These are phyloP conservation scores for Drosophila dives DNA, from an alignment of 2,888 invertebrate genomes.

Conservation along the genomic window DNA sequence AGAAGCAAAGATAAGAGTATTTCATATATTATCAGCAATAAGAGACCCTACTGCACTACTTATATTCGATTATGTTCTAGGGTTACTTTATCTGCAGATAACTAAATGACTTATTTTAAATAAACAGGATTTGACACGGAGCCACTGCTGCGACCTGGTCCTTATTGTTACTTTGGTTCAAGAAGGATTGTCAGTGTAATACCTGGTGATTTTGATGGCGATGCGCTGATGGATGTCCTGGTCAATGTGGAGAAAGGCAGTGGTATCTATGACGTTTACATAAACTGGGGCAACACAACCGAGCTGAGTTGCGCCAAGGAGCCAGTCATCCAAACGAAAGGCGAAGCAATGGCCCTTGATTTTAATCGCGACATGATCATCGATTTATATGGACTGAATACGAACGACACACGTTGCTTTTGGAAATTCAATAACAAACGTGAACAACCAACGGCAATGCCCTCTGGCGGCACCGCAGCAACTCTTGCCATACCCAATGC, in stretches of 20 bases:
- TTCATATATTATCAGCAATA: background rate
- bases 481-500: constrained; percentile 90
- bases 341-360: constrained; percentile 93
- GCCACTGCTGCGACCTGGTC: constrained; percentile 84
- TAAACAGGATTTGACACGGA: constrained; percentile 86
- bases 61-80: background rate
- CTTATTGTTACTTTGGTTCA: constrained; percentile 88
- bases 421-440: constrained; percentile 90
- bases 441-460: constrained; percentile 67
- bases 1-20: background rate
- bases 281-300: constrained; percentile 91
- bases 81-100: background rate
- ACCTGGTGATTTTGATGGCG: constrained; percentile 97
- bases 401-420: constrained; percentile 87
- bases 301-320: constrained; percentile 64
- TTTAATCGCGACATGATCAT: constrained; percentile 96
- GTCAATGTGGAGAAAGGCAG: constrained; percentile 86
- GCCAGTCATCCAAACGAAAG: constrained; percentile 86
- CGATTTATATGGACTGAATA: constrained; percentile 93
- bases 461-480: constrained; percentile 73
- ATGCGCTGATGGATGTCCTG: constrained; percentile 96
- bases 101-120: background rate
- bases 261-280: constrained; percentile 86
- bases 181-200: constrained; percentile 91
- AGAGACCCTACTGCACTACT: background rate